Conservation (phyloP, 2,113 vertebrate genomes). For the Microcebus jonahi region DNA sequence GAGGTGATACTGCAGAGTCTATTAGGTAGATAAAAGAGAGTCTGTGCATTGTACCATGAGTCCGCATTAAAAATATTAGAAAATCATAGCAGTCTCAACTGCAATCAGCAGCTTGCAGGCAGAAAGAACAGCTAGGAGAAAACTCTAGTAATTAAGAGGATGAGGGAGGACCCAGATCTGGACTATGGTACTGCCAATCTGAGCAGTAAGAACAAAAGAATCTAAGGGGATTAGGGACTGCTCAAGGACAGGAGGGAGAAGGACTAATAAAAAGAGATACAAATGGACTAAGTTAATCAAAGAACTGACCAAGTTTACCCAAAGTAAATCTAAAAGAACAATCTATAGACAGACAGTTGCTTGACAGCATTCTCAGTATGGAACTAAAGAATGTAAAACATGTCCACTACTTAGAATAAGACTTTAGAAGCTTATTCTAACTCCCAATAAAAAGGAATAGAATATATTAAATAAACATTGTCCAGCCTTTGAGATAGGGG, state of each 20-base stretch:
- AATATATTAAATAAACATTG: conserved; percentile 14
- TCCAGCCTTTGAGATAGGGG: background rate
- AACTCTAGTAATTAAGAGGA: background rate
- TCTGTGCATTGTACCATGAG: background rate
- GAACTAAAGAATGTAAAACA: background rate
- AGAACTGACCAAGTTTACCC: background rate
- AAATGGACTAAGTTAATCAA: background rate
- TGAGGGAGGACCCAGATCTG: background rate
- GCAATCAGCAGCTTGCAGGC: background rate
- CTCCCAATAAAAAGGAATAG: background rate
- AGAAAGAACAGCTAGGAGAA: background rate
- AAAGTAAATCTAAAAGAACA: background rate
- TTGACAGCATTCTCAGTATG: background rate
- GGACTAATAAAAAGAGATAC: background rate
- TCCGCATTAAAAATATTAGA: background rate
- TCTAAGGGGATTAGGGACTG: background rate
- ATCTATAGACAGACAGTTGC: background rate
- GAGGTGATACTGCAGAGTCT: background rate
- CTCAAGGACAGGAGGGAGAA: background rate
- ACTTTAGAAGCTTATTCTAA: background rate
- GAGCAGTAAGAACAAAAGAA: background rate
- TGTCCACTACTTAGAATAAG: background rate
- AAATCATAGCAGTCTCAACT: background rate
- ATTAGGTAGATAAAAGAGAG: background rate
- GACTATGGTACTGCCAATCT: background rate